These are phyloP conservation scores for Coptodon bakossiorum DNA, from an alignment of 2,113 vertebrate genomes.

Conservation along the genomic window DNA sequence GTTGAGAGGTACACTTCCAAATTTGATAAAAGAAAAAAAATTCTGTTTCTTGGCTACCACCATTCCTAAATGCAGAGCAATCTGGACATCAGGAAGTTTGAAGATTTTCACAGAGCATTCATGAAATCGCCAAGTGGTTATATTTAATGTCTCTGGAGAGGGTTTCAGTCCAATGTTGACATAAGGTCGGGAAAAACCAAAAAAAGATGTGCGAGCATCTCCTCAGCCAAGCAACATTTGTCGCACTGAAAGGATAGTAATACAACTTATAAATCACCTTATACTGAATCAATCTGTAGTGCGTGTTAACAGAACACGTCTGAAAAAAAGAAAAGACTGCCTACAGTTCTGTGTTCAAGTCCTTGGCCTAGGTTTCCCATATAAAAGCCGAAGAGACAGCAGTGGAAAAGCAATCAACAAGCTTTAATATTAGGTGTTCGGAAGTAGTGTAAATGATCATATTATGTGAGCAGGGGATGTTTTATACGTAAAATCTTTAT, in stretches of 20 bases:
- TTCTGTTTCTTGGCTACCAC: background rate
- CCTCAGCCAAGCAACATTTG: background rate
- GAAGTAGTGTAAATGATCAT: background rate
- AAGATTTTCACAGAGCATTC: background rate
- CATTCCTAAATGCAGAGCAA: background rate
- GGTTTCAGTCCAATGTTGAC: background rate
- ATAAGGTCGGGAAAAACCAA: background rate
- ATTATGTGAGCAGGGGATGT: background rate
- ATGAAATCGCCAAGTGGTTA: background rate
- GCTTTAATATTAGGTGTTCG: background rate
- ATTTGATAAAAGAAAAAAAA: background rate
- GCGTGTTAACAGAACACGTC: background rate
- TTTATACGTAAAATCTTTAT: background rate
- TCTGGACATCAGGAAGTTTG: background rate
- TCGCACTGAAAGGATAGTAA: background rate
- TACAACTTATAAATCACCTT: background rate
- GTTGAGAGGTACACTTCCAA: background rate
- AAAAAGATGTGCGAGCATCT: background rate
- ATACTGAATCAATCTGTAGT: background rate
- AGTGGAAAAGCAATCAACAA: background rate
- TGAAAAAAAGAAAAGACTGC: background rate
- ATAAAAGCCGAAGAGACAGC: background rate
- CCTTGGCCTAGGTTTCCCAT: background rate
- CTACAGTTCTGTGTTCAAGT: background rate
- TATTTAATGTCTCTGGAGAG: background rate